Evolutionary conservation across 2,888 invertebrate genomes (phyloP).

Genomic region (Athripsodes cinereus): DNA sequence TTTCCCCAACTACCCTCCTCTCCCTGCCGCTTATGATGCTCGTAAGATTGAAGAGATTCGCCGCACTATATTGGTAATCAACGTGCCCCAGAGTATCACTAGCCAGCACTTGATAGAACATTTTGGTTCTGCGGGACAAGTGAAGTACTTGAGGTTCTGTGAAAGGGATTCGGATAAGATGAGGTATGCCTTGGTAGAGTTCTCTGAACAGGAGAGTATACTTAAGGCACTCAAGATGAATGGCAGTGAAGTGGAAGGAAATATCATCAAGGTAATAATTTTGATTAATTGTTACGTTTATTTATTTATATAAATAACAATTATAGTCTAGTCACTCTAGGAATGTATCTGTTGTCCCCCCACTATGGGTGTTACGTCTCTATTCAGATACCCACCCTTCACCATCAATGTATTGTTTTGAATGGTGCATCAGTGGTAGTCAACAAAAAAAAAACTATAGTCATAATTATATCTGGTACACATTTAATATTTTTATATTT

Average conservation of each 20-base stretch:
- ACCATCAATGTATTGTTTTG: too few relatives aligned
- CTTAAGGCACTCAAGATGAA: constrained; percentile 81
- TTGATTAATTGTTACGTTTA: too few relatives aligned
- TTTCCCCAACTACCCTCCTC: constrained; percentile 84
- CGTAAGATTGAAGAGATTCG: constrained; percentile 93
- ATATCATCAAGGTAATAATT: constrained; percentile 52
- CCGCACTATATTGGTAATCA: constrained; percentile 82
- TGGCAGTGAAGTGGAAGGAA: constrained; percentile 70
- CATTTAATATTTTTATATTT: too few relatives aligned
- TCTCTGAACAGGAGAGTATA: constrained; percentile 86
- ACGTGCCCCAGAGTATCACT: constrained; percentile 64
- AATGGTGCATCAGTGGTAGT: too few relatives aligned
- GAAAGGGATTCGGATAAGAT: constrained; percentile 71
- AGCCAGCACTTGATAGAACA: constrained; percentile 84
- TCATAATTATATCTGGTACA: too few relatives aligned
- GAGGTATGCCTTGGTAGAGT: constrained; percentile 85
- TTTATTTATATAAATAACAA: too few relatives aligned
- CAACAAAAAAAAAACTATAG: too few relatives aligned
- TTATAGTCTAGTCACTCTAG: too few relatives aligned
- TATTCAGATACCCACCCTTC: too few relatives aligned
- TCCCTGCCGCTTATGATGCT: constrained; percentile 83
- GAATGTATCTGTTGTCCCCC: too few relatives aligned
- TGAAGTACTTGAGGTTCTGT: constrained; percentile 91
- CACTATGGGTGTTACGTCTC: too few relatives aligned
- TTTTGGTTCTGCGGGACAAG: constrained; percentile 83